These are phyloP conservation scores for Lipophrys pholis DNA, from an alignment of 2,113 vertebrate genomes.

Conservation along the genomic window DNA sequence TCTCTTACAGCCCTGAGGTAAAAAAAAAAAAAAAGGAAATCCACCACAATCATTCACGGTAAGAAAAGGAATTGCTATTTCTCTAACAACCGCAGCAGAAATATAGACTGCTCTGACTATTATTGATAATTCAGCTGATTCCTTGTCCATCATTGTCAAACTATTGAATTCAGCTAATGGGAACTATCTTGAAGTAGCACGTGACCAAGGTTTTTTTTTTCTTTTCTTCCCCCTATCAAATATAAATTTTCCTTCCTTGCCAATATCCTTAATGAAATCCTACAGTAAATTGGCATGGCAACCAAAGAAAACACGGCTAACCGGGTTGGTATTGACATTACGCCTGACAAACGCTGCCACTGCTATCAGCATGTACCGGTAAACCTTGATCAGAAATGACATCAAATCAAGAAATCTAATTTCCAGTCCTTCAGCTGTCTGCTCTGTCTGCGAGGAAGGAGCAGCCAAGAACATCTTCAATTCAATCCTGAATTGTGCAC, in stretches of 20 bases:
- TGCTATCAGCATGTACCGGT: constrained; percentile 35
- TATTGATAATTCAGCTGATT: constrained; percentile 24
- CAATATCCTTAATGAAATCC: constrained; percentile 63
- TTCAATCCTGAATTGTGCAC: constrained; percentile 41
- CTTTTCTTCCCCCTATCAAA: constrained; percentile 46
- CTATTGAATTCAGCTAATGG: constrained; percentile 50
- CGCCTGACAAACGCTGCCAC: constrained; percentile 49
- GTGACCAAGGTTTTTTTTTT: constrained; percentile 39
- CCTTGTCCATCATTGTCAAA: constrained; percentile 17
- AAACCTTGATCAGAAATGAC: constrained; percentile 69
- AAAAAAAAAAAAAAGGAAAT: neutral
- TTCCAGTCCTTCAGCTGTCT: constrained; percentile 33
- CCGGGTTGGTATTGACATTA: constrained; percentile 61
- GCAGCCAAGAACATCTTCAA: constrained; percentile 22
- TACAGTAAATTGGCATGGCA: constrained; percentile 54
- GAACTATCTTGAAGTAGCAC: constrained; percentile 42
- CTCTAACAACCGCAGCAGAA: too few relatives aligned
- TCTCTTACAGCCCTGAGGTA: too few relatives aligned
- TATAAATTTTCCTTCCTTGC: constrained; percentile 53
- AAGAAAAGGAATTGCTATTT: too few relatives aligned
- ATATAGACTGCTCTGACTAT: neutral
- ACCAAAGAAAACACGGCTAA: constrained; percentile 62
- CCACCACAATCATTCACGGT: neutral
- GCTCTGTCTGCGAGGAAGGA: constrained; percentile 15
- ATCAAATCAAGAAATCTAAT: constrained; percentile 70